Conservation (phyloP, 2,888 invertebrate species). For the Dryadula phaetusa region DNA sequence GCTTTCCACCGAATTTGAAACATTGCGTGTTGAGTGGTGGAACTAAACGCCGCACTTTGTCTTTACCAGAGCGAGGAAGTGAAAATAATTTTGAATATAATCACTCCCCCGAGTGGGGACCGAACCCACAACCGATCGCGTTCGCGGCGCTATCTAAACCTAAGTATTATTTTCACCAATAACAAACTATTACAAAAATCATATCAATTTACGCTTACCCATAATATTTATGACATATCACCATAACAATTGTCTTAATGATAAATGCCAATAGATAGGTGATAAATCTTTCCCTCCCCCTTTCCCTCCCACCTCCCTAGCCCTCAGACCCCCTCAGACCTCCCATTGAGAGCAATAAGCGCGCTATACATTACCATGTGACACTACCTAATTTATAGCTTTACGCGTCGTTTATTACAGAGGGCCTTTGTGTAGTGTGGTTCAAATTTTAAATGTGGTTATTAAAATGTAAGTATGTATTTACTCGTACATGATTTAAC, state of each 20-base stretch:
- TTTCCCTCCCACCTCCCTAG: background rate
- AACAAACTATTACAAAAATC: background rate
- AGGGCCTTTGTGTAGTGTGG: background rate
- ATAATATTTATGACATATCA: constrained; percentile 18
- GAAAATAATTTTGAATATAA: too few relatives aligned
- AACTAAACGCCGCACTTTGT: too few relatives aligned
- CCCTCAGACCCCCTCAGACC: background rate
- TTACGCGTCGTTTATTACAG: constrained; percentile 35
- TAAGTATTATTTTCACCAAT: background rate
- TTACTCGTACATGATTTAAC: too few relatives aligned
- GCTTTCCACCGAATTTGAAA: too few relatives aligned
- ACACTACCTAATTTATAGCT: constrained; percentile 46
- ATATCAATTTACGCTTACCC: background rate
- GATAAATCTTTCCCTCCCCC: constrained; percentile 34
- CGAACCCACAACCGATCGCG: too few relatives aligned
- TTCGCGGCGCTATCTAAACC: too few relatives aligned
- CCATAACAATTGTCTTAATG: constrained; percentile 24
- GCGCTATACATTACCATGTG: constrained; percentile 44
- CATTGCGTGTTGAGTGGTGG: too few relatives aligned
- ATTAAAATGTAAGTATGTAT: background rate
- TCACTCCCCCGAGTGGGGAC: too few relatives aligned
- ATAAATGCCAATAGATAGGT: constrained; percentile 36
- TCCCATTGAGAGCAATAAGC: constrained; percentile 37
- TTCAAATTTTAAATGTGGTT: constrained; percentile 1
- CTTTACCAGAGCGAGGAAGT: too few relatives aligned